These are phyloP conservation scores for Anguilla rostrata DNA, from an alignment of 2,113 vertebrate genomes.

Conservation along the genomic window DNA sequence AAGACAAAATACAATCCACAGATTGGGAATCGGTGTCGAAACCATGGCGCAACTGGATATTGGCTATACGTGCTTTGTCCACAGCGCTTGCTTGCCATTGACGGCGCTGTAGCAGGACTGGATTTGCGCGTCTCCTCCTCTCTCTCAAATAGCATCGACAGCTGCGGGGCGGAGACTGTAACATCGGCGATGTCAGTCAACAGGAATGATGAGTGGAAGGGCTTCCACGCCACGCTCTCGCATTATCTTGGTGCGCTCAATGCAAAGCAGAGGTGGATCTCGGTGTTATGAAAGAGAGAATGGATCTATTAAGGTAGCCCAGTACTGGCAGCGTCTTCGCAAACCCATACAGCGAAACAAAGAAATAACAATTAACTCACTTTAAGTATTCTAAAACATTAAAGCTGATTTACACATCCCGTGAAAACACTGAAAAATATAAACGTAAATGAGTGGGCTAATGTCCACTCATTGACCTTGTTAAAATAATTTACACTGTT, in stretches of 20 bases:
- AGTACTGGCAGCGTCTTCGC: background rate
- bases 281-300: background rate
- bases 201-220: constrained; percentile 47
- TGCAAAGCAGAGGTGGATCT: constrained; percentile 20
- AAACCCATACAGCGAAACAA: background rate
- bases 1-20: constrained; percentile 89
- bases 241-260: constrained; percentile 43
- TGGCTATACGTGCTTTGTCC: constrained; percentile 58
- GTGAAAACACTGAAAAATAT: too few relatives aligned
- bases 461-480: too few relatives aligned
- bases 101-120: constrained; percentile 71
- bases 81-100: constrained; percentile 65
- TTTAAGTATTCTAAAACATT: background rate
- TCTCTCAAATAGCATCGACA: constrained; percentile 84
- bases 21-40: constrained; percentile 72
- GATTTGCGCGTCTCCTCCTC: constrained; percentile 73
- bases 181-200: constrained; percentile 59
- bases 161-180: constrained; percentile 47
- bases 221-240: constrained; percentile 64
- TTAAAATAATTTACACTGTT: too few relatives aligned
- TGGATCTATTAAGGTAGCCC: background rate
- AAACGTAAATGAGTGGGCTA: too few relatives aligned
- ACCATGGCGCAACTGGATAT: constrained; percentile 79
- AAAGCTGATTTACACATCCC: background rate
- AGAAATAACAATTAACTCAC: background rate